Evolutionary conservation across 2,888 invertebrate species (phyloP), one percentile per base, ranked within the genome.

Genomic region (Mesorhabditis sp.): DNA sequence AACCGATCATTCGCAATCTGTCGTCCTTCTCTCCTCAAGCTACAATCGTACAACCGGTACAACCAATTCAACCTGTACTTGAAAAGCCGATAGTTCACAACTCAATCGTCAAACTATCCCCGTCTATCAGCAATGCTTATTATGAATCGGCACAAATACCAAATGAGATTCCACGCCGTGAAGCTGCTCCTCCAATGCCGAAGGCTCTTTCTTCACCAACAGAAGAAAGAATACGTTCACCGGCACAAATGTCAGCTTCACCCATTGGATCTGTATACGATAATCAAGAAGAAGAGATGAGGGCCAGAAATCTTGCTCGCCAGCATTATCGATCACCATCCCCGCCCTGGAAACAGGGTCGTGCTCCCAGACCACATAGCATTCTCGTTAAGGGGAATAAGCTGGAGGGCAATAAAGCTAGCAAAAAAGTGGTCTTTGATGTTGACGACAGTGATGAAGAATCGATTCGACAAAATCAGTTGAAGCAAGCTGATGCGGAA

Each of bases 301-400:
- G 58, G n/a, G 7, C 58, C n/a, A 50, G 58, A 50, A n/a, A 13
- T 50, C 7, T 50, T n/a, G 10, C 58, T 13, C 58, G 58, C 58
- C 58, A 50, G n/a, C 58, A n/a, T n/a, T 50, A 13, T 13, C n/a
- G 7, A 10, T 50, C 58, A 13, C 58, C 58, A 13, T n/a, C 58
- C n/a, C 58, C 58, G 58, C 58, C 58, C 2, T 13, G 58, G 7
- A 13, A 10, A 13, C n/a, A 10, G 58, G 58, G 10, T 50, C 7
- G n/a, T 50, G 7, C 58, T 50, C 7, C 58, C 58, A 10, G 58
- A 13, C 58, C 58, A 50, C 58, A 10, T 50, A 50, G 58, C n/a
- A 50, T 50, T 50, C 58, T 50, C 58, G n/a, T 50, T 50, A 50
- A 50, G n/a, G 58, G n/a, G 58, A 50, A 50, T 13, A n/a, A 50